Conservation (phyloP, 2,797 vertebrate genomes). For the Rhabdomys pumilio region DNA sequence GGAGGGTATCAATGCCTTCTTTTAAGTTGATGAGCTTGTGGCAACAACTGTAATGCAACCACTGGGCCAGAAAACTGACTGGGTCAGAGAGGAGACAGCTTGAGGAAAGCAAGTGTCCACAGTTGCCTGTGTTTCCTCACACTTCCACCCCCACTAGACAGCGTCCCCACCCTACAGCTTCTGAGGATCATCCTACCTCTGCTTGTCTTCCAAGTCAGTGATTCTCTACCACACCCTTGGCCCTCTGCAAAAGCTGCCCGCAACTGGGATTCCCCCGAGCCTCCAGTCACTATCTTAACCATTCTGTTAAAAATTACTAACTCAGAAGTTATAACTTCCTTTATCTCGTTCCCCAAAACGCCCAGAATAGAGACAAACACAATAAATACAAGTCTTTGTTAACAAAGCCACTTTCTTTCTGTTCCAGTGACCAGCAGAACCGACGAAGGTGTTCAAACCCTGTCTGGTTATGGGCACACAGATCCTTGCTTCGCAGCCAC, state of each 20-base stretch:
- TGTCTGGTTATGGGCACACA: background rate
- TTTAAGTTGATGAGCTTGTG: background rate
- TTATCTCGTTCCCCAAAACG: background rate
- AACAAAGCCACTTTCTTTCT: slow-evolving; percentile 52
- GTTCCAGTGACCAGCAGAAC: background rate
- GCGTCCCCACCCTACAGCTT: background rate
- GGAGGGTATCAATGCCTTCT: background rate
- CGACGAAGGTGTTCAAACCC: slow-evolving; percentile 19
- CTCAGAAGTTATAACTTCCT: slow-evolving; percentile 34
- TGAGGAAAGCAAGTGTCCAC: background rate
- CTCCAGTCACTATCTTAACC: background rate
- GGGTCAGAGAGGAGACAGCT: background rate
- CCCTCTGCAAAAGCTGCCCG: background rate
- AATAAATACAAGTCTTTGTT: background rate
- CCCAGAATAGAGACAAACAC: background rate
- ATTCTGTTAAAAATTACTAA: background rate
- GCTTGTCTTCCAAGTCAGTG: background rate
- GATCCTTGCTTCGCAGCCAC: background rate
- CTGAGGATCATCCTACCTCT: background rate
- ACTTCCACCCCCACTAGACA: background rate
- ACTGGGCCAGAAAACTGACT: background rate
- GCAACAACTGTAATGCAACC: background rate
- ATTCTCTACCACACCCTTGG: background rate
- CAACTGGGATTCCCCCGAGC: background rate
- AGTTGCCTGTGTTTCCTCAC: background rate